Base-by-base conservation (phyloP, 2,888 invertebrate species). In the Podabrus alpinus region DNA sequence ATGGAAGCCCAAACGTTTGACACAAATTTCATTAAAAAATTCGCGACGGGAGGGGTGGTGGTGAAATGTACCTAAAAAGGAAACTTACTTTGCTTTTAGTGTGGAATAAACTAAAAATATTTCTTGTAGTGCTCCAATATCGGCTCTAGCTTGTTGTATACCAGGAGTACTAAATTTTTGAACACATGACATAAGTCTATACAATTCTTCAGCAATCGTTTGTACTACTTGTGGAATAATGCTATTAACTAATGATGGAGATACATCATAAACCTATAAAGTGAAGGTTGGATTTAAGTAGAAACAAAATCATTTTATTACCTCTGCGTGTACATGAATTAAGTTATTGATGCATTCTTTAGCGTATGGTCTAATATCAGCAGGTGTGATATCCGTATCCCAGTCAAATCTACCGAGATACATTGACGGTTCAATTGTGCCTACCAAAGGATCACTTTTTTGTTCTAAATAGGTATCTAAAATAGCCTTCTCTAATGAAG, bases 341-440 rank as follows among this genome's bases (percentile, higher is more conserved):
- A 95, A 89, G 86, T 95, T 95, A 80, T 94, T 94, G 69, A 95
- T 92, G 79, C 95, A 94, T 87, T 95, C 95, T 86, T 95, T 97
- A 19, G 96, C 94, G 84, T 98, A 98, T 0, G 95, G 95, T 69
- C 95, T 89, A 11, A 97, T 91, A 85, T 95, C 95, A 5, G 91
- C 92, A 0, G 95, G 93, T 68, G 92, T 90, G 68, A 92, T 90
- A 81, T 94, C 93, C 0, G 92, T 92, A 82, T 94, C 93, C 92
- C 97, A 95, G 84, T 94, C 94, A 84, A 97, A 95, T 74, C 93
- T 90, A 0, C 97, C 97, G 84, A 95, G 90, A 87, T 97, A 97
- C 97, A 98, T 97, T 77, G 96, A 96, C 7, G 96, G 96, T 87
- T 98, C 98, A 78, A 98, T 97, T 7, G 95, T 95, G n/a, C 97